Conservation (phyloP, 2,113 vertebrate genomes). For the Smithornis capensis region DNA sequence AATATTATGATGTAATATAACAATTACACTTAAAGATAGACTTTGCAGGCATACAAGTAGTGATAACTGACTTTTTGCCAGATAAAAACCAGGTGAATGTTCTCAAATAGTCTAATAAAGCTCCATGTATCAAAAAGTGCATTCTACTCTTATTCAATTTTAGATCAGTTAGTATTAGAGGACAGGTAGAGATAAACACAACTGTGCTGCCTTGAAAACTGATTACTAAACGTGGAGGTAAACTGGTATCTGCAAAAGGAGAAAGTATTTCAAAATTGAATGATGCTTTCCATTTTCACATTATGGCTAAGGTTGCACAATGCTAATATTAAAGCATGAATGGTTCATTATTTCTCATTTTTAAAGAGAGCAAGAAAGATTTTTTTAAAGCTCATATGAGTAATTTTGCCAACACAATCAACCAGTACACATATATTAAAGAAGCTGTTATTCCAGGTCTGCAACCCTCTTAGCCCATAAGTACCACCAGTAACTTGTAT, state of each 20-base stretch:
- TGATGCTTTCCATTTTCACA: background rate
- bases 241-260: background rate
- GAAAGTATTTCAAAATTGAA: background rate
- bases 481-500: background rate
- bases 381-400: background rate
- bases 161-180: background rate
- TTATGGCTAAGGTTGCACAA: background rate
- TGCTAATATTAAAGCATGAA: background rate
- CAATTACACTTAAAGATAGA: background rate
- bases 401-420: background rate
- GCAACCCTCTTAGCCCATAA: background rate
- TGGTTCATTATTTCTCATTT: background rate
- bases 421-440: background rate
- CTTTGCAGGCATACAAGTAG: background rate
- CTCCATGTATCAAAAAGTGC: background rate
- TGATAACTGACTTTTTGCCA: background rate
- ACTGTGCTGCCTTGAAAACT: background rate
- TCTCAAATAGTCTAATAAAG: background rate
- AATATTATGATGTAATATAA: background rate
- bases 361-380: background rate
- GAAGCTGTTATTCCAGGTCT: background rate
- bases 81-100: background rate
- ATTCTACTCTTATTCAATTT: background rate
- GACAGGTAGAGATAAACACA: background rate
- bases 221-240: background rate